Evolutionary conservation across 2,888 invertebrate species (phyloP), one percentile per base, ranked within the genome.

Genomic region (Siphlonurus alternatus): DNA sequence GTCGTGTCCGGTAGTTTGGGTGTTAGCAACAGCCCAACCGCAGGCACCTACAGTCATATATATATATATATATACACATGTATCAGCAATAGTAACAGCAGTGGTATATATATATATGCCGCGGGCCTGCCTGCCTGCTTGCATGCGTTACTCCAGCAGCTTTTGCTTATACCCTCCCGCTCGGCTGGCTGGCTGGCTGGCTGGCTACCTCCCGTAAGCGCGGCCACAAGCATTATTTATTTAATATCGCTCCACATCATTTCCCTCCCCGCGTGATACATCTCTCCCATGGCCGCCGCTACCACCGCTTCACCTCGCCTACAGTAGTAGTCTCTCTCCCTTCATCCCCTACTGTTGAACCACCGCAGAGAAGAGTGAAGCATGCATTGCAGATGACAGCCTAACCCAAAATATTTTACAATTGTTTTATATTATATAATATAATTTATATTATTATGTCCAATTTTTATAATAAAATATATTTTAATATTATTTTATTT

Each of bases 1-100:
- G 76, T 71, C 0, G 86, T 84, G 70, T 83, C 83, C 0, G 86
- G 86, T 53, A 83, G 74, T 67, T 75, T 77, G 0, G 84, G 83
- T 7, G 80, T 76, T 65, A 82, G 76, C 2, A 87, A 74, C 0
- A 87, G 73, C 2, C 86, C 85, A 65, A 82, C 73, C 7, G 77
- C 79, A 10, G 83, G 81, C 23, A 83, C 72, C 79, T 80, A 68
- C 15, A 38, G 5, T 10, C 15, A 38, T 38, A 38, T 38, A 38
- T 38, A 38, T 38, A 38, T 38, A 38, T 38, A 38, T 38, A 38
- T 38, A 38, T 38, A 38, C 15, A 38, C 15, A 38, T 38, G 15
- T 38, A 38, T 38, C 5, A 10, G 15, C 15, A 38, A 10, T 10
- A 10, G 15, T 38, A 38, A 10, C 5, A 10, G 15, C 15, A 38